Percentiles rank a stretch among this genome's conserved stretches.
phyloP scores from a whole-genome alignment of 2,797 vertebrate genomes.

The Sorex maritimensis region DNA sequence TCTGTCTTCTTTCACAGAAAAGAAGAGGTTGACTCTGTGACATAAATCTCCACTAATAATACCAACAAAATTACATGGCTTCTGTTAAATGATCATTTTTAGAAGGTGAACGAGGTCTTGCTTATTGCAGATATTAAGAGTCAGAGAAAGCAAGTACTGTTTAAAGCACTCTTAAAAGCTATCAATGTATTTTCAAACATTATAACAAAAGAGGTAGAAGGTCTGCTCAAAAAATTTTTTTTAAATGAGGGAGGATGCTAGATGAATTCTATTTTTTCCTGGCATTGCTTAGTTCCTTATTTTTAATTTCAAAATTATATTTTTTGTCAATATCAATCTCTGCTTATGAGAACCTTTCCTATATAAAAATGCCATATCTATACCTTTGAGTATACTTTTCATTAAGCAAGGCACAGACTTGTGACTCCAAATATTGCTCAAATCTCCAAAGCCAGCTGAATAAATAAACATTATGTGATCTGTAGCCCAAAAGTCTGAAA shows the following conservation, averaged over 20 bases:
- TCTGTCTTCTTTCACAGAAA: constrained; percentile 87
- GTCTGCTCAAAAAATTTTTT: constrained; percentile 41
- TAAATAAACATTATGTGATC: constrained; percentile 87
- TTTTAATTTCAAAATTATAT: constrained; percentile 84
- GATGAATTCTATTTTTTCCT: constrained; percentile 10
- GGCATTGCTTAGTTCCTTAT: background rate
- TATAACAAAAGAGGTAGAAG: background rate
- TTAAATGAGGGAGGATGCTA: constrained; percentile 53
- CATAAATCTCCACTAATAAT: constrained; percentile 89
- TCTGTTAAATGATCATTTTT: constrained; percentile 88
- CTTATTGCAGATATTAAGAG: constrained; percentile 84
- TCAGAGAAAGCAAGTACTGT: constrained; percentile 82
- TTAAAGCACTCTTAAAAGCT: constrained; percentile 75
- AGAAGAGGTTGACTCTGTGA: constrained; percentile 87
- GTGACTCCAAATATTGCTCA: constrained; percentile 86
- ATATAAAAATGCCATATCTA: constrained; percentile 77
- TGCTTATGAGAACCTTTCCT: constrained; percentile 68
- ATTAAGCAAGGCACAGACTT: constrained; percentile 80
- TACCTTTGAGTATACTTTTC: constrained; percentile 84
- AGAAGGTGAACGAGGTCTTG: constrained; percentile 79
- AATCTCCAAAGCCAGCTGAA: constrained; percentile 88
- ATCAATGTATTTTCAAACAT: constrained; percentile 79
- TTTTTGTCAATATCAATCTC: constrained; percentile 74
- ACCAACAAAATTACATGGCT: constrained; percentile 88
- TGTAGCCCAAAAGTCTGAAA: constrained; percentile 84